A percentile compares a stretch with the other conserved stretches of the same genome.
Evolutionary conservation across 2,888 invertebrate genomes (phyloP).

Genomic region (Nemapogon koenigi): DNA sequence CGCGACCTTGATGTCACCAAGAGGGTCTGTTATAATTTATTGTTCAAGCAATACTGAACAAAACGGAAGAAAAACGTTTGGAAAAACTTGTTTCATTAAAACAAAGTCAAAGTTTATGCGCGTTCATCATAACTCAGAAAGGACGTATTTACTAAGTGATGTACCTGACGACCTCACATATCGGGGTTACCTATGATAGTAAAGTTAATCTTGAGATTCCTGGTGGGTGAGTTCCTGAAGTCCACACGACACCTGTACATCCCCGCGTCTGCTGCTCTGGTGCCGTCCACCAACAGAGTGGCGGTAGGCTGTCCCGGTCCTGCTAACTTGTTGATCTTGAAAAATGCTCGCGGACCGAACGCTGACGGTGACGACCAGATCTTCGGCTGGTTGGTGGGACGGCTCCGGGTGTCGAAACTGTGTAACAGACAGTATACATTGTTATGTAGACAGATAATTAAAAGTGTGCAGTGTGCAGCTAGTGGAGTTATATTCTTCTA

Average conservation of each 20-base stretch:
- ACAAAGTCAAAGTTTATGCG: constrained; percentile 2
- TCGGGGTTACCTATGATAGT: constrained; percentile 92
- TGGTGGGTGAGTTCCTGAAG: constrained; percentile 88
- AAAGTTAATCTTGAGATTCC: constrained; percentile 86
- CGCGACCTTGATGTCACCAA: no score
- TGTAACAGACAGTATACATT: constrained; percentile 18
- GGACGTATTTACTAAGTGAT: no score
- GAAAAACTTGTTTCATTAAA: neutral
- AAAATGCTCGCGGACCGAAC: constrained; percentile 78
- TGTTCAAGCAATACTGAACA: constrained; percentile 1
- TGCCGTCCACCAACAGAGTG: constrained; percentile 76
- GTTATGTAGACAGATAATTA: no score
- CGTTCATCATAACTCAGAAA: no score
- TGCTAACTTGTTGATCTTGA: constrained; percentile 75
- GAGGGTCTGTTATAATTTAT: constrained; percentile 7
- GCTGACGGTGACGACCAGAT: constrained; percentile 82
- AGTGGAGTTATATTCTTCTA: no score
- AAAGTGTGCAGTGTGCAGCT: no score
- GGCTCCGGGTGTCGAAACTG: constrained; percentile 81
- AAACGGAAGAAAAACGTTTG: constrained; percentile 1
- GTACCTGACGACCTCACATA: no score
- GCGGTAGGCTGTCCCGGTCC: no score
- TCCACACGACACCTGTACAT: constrained; percentile 89
- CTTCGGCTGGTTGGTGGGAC: constrained; percentile 74
- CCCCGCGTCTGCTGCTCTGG: constrained; percentile 78